A percentile compares a stretch with the other conserved stretches of the same genome.
These are phyloP conservation scores for Drosophila robusta DNA, from an alignment of 2,888 invertebrate genomes.

Conservation along the genomic window DNA sequence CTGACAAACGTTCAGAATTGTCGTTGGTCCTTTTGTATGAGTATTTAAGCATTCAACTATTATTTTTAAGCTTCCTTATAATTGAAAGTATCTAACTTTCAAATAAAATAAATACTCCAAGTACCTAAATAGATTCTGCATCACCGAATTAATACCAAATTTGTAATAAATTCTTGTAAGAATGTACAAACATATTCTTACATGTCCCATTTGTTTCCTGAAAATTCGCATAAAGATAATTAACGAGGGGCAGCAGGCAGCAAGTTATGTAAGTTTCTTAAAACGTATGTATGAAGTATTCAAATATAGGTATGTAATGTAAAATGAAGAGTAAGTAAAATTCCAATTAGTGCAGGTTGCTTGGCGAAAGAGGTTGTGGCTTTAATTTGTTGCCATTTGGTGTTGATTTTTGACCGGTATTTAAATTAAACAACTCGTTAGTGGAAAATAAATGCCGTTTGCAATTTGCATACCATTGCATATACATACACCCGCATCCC, in stretches of 20 bases:
- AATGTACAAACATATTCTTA: neutral
- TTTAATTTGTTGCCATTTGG: conserved; percentile 37
- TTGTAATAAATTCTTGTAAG: no score
- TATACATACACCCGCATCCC: neutral
- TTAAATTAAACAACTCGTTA: conserved; percentile 79
- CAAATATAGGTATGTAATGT: neutral
- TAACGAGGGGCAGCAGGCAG: neutral
- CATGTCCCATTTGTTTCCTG: neutral
- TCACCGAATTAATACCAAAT: no score
- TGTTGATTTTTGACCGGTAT: conserved; percentile 54
- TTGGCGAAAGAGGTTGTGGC: conserved; percentile 2
- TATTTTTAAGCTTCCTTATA: no score
- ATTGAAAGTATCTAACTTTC: no score
- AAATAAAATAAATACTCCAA: no score
- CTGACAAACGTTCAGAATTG: no score
- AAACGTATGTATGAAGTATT: neutral
- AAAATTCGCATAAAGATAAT: neutral
- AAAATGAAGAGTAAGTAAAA: conserved; percentile 8
- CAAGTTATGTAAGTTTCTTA: neutral
- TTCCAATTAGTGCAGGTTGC: conserved; percentile 33
- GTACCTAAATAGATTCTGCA: no score
- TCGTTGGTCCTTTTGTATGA: no score
- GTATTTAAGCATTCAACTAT: no score
- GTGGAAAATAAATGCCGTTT: conserved; percentile 70
- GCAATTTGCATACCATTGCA: conserved; percentile 69